Base-by-base conservation (phyloP, 2,888 invertebrate species). In the Osmoderma eremita region DNA sequence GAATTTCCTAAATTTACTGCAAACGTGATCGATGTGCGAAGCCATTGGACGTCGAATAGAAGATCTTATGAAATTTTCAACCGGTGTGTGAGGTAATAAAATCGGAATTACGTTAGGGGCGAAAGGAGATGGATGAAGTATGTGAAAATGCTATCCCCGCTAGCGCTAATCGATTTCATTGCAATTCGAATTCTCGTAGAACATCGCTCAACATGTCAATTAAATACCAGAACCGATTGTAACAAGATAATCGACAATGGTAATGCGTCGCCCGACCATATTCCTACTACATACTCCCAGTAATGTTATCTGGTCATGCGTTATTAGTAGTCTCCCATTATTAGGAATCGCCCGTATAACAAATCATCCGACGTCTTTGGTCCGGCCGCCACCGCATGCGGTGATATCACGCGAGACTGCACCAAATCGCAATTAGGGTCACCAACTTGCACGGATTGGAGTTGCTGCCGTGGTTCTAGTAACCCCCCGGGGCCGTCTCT, bases 401-500 rank as follows among this genome's bases (percentile, higher is more conserved):
- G 41, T 12, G 58, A 30, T 61, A 61, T 48, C 30, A 18, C 45
- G 18, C 30, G 45, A 17, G 17, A 45, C 41, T 61, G 45, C 45
- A 61, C 45, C 58, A 48, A 61, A 45, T 61, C 45, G 42, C 58
- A 61, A 61, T 45, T 61, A 61, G 17, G 58, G 36, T 30, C 30
- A 30, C 10, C 58, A 45, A 45, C 58, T 61, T 61, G 58, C 30
- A 36, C 48, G 8, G 30, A 30, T 30, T 30, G 3, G 30, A 30
- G 30, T 5, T 3, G 30, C 3, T 10, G 6, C 10, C 30, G 30
- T 10, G 6, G 6, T 5, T 30, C 30, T 6, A 17, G 15, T 48
- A 30, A 8, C 20, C 45, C 20, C 45, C 20, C 42, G 17, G 5
- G 20, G 48, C 17, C n/a, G 18, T 20, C 10, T 48, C 12, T 17